These are phyloP conservation scores for Eulemur coronatus DNA, from an alignment of 2,797 vertebrate species.

Conservation along the genomic window DNA sequence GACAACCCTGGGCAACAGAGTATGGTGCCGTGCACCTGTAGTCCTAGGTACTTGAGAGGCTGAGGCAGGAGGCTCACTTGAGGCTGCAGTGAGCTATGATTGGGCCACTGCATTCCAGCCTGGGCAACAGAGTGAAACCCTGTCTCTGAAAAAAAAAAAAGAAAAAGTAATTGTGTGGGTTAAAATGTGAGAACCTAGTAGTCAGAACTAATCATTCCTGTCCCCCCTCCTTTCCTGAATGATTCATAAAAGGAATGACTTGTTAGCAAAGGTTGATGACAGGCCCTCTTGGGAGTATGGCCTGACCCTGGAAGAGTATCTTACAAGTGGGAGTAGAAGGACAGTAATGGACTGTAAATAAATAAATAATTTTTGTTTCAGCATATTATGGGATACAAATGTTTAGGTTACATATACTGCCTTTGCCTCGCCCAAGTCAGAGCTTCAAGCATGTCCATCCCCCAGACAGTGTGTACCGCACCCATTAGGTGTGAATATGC, in stretches of 20 bases:
- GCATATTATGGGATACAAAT: too few species aligned
- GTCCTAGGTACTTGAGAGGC: not conserved
- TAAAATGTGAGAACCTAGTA: not conserved
- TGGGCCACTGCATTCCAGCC: not conserved
- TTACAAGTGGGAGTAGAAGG: fast-evolving
- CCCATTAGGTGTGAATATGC: too few species aligned
- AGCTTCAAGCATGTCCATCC: too few species aligned
- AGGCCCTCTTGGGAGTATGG: too few species aligned
- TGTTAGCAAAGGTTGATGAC: not conserved
- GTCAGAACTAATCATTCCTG: not conserved
- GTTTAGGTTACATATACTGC: too few species aligned
- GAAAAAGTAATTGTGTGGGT: not conserved
- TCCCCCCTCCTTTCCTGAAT: not conserved
- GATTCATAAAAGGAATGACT: not conserved
- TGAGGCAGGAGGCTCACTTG: not conserved
- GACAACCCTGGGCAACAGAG: not conserved
- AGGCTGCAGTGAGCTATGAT: not conserved
- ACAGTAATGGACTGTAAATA: not conserved
- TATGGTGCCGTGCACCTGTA: not conserved
- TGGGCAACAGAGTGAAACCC: not conserved
- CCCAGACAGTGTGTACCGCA: too few species aligned
- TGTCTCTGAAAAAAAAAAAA: not conserved
- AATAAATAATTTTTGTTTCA: too few species aligned
- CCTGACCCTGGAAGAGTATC: not conserved
- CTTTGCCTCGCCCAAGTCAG: too few species aligned